These are phyloP conservation scores for Pontoporia blainvillei DNA, from an alignment of 2,113 vertebrate genomes.

Conservation along the genomic window DNA sequence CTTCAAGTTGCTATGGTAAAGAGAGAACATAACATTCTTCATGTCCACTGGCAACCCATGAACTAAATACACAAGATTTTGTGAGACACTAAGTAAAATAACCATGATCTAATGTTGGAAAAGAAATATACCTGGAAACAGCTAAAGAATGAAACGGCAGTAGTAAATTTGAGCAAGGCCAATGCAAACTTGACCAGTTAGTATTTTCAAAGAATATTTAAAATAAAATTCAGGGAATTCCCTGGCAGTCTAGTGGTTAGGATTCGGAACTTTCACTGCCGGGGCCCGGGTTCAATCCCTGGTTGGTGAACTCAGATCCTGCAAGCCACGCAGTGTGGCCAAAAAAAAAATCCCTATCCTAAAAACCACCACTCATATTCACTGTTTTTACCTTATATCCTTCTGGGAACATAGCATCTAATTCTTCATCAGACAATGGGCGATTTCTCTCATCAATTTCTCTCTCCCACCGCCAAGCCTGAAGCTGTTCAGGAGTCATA, in stretches of 20 bases:
- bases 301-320: background rate
- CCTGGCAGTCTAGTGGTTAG: background rate
- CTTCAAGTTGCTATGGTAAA: background rate
- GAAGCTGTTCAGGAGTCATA: constrained; percentile 99
- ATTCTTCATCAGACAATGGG: constrained; percentile 96
- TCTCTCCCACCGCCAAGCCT: constrained; percentile 98
- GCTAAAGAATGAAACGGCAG: background rate
- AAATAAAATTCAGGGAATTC: background rate
- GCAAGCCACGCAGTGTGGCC: background rate
- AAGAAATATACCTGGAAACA: background rate
- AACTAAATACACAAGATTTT: background rate
- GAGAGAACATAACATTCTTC: background rate
- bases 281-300: background rate
- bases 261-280: background rate
- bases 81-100: background rate
- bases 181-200: background rate
- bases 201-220: background rate
- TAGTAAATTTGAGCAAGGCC: background rate
- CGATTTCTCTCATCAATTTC: constrained; percentile 98
- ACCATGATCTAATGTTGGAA: background rate
- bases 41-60: background rate
- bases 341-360: background rate
- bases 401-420: constrained; percentile 99
- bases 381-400: constrained; percentile 92
- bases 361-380: background rate